These are phyloP conservation scores for Eurosta solidaginis DNA, from an alignment of 1,140 invertebrate species.

Conservation along the genomic window DNA sequence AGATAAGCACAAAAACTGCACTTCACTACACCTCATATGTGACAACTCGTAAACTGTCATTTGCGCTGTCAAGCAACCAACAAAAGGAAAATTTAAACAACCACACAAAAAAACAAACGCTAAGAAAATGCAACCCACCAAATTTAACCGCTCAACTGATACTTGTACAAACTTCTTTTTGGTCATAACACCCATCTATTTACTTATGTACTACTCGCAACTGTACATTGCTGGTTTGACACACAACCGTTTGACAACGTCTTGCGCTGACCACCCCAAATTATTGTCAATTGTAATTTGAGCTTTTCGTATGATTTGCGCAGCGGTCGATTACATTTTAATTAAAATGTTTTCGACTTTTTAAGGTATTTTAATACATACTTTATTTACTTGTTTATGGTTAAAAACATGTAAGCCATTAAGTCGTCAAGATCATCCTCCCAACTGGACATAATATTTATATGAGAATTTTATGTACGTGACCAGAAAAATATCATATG, in stretches of 20 bases:
- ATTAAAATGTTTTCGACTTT: conserved; percentile 19
- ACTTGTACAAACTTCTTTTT: not conserved
- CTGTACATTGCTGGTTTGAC: not conserved
- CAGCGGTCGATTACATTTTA: not conserved
- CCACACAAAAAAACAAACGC: not conserved
- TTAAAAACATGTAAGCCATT: too few species aligned
- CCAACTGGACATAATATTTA: too few species aligned
- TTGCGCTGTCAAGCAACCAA: not conserved
- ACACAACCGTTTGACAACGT: not conserved
- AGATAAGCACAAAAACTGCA: too few species aligned
- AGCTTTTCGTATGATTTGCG: not conserved
- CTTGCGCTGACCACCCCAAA: conserved; percentile 12
- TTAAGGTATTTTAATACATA: too few species aligned
- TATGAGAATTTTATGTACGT: too few species aligned
- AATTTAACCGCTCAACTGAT: not conserved
- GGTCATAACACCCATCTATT: not conserved
- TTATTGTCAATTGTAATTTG: conserved; percentile 15
- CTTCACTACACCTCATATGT: not conserved
- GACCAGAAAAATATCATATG: too few species aligned
- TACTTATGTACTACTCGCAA: not conserved
- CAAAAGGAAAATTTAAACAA: too few species aligned
- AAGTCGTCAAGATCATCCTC: too few species aligned
- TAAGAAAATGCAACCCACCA: not conserved
- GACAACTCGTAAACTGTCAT: conserved; percentile 21
- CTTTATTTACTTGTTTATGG: too few species aligned